A percentile compares a stretch with the other conserved stretches of the same genome.
Evolutionary conservation across 2,113 vertebrate species (phyloP).

Genomic region (Microtus richardsoni): DNA sequence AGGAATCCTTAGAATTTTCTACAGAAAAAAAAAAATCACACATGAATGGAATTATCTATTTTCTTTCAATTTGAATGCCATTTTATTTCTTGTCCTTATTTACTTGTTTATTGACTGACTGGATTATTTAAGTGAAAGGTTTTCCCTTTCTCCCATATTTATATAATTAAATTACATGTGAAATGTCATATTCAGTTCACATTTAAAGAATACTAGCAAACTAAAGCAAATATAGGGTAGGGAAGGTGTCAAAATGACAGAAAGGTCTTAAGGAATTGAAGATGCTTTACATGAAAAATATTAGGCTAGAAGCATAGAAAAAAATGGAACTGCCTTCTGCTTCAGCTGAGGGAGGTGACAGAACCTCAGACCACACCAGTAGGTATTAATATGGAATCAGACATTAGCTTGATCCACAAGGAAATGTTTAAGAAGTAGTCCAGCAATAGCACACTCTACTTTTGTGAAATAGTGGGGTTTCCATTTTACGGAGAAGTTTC

Average conservation of each 20-base stretch:
- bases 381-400: conserved; percentile 15
- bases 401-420: conserved; percentile 11
- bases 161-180: conserved; percentile 29
- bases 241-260: background rate
- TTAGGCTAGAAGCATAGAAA: background rate
- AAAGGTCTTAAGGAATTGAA: conserved; percentile 18
- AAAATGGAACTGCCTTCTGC: background rate
- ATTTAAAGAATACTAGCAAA: conserved; percentile 59
- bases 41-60: background rate
- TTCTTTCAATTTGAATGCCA: background rate
- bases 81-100: conserved; percentile 12
- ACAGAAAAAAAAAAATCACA: background rate
- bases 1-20: background rate
- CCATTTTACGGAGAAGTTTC: conserved; percentile 42
- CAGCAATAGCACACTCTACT: conserved; percentile 20
- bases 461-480: conserved; percentile 39
- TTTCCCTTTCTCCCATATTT: conserved; percentile 15
- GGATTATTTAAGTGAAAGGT: conserved; percentile 58
- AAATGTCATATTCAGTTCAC: background rate
- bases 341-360: background rate
- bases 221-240: background rate
- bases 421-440: conserved; percentile 37
- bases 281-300: conserved; percentile 34
- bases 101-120: conserved; percentile 8
- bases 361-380: background rate